These are phyloP conservation scores for Aphrophora alni DNA, from an alignment of 2,888 invertebrate genomes.

Conservation along the genomic window DNA sequence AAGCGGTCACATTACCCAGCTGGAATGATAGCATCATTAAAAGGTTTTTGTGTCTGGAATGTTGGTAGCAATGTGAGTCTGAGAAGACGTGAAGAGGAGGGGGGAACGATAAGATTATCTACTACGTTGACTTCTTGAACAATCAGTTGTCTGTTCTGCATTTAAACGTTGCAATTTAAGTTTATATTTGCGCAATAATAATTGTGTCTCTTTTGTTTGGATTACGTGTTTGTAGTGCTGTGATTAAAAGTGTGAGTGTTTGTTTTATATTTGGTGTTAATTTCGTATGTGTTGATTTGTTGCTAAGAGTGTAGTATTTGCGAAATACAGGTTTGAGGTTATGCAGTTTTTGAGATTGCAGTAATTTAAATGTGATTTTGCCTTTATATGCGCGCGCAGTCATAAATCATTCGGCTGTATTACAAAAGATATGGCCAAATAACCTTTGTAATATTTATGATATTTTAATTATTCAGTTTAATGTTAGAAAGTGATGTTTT, in stretches of 20 bases:
- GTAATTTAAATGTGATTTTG: too few relatives aligned
- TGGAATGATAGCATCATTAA: background rate
- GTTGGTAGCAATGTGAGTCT: background rate
- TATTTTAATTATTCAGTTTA: too few relatives aligned
- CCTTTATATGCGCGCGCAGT: too few relatives aligned
- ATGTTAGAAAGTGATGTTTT: too few relatives aligned
- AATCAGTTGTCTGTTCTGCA: background rate
- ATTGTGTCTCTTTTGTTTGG: background rate
- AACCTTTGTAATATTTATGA: too few relatives aligned
- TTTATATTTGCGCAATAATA: background rate
- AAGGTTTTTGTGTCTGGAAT: background rate
- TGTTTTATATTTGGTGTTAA: background rate
- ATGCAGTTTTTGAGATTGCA: too few relatives aligned
- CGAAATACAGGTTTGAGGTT: too few relatives aligned
- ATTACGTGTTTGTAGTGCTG: too few relatives aligned
- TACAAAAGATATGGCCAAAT: too few relatives aligned
- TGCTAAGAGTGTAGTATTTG: background rate
- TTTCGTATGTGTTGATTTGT: background rate
- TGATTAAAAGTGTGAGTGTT: background rate
- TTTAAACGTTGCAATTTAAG: background rate
- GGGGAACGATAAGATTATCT: background rate
- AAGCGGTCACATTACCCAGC: background rate
- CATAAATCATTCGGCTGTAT: too few relatives aligned
- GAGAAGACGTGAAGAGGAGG: background rate
- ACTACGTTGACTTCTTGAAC: background rate